Percentiles rank a stretch among this genome's conserved stretches.
phyloP scores from a whole-genome alignment of 2,888 invertebrate species.

The Spisula solida region DNA sequence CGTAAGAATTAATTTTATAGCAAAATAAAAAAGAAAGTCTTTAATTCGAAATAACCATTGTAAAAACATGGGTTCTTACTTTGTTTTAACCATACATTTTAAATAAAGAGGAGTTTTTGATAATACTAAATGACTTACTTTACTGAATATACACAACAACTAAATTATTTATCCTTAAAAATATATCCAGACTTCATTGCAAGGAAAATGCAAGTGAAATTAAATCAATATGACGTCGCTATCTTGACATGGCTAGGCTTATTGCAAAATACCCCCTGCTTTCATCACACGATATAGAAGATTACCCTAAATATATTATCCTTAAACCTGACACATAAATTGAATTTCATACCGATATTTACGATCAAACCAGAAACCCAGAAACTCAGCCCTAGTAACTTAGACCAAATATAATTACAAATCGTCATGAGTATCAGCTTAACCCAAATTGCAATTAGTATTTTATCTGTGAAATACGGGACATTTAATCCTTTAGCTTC shows the following conservation, averaged over 20 bases:
- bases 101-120: too few relatives aligned
- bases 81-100: too few relatives aligned
- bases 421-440: neutral
- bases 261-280: neutral
- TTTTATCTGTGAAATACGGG: neutral
- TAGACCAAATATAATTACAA: neutral
- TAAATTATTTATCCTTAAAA: too few relatives aligned
- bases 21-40: too few relatives aligned
- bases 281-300: neutral
- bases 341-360: neutral
- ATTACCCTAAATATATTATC: neutral
- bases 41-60: too few relatives aligned
- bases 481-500: neutral
- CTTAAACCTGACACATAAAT: neutral
- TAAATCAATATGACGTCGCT: neutral
- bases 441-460: neutral
- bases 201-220: neutral
- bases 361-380: neutral
- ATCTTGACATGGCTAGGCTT: neutral
- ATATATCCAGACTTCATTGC: neutral
- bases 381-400: neutral
- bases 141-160: too few relatives aligned
- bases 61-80: too few relatives aligned
- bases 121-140: too few relatives aligned
- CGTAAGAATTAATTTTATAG: too few relatives aligned